Base-by-base conservation (phyloP, 2,888 invertebrate genomes). In the Cyaniris semiargus region DNA sequence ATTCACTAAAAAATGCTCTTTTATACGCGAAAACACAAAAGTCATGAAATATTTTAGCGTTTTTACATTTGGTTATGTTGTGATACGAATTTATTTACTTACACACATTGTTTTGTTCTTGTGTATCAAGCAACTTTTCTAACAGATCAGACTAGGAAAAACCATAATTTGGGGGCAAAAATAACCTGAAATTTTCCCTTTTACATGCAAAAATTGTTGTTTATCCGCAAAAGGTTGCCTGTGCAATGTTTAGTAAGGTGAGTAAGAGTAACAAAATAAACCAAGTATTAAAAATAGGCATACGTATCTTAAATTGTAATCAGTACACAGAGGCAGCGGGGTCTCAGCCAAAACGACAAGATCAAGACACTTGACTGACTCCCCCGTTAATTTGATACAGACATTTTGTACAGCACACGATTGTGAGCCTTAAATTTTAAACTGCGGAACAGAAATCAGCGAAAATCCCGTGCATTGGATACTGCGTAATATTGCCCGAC, bases 361-460 rank as follows among this genome's bases (percentile, higher is more conserved):
- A 83, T 86, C 82, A 82, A 83, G 92, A 91, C 91, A 90, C 88
- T 88, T 91, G 90, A 91, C 89, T 90, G 91, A 90, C 89, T 90
- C 83, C 83, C 87, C 89, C 88, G 88, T 92, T 93, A 93, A 92
- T 93, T 91, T 89, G 89, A 88, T 88, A 89, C 88, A 84, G 86
- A 88, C 87, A 87, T 87, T 86, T 84, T 85, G 81, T 80, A 80
- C 81, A 81, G 78, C 84, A 83, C 81, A 84, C 84, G 83, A 87
- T 86, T 87, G 83, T 87, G 85, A 84, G 84, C 84, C 82, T 78
- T 81, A 81, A 84, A 85, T 83, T 86, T 79, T 84, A 85, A 84
- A 85, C 70, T 27, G 21, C 56, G 44, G 53, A 76, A 70, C 21
- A 76, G 44, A 60, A 27, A 44, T 23, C 31, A 53, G 31, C 48